Conservation (phyloP, 2,113 vertebrate genomes). For the Salvelinus fontinalis region DNA sequence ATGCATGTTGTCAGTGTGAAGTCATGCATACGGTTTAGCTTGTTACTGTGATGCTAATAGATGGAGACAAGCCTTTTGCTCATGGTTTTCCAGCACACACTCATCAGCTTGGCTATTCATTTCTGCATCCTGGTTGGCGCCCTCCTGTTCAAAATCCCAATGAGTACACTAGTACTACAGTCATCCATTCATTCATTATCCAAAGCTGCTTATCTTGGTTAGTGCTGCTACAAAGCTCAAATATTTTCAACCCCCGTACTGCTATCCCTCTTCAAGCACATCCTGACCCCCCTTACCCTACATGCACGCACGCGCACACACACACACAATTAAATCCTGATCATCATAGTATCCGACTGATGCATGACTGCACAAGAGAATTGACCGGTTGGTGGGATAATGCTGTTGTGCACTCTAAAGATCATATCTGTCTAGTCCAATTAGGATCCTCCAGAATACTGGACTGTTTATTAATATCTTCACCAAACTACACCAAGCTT, state of each 20-base stretch:
- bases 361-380: not conserved
- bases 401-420: conserved; percentile 38
- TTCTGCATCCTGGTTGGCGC: not conserved
- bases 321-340: not conserved
- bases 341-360: not conserved
- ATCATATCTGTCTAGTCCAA: conserved; percentile 39
- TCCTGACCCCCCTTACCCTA: not conserved
- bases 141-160: not conserved
- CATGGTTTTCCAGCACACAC: conserved; percentile 28
- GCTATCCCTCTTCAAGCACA: not conserved
- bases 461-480: conserved; percentile 42
- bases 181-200: conserved; percentile 41
- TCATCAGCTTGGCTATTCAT: not conserved
- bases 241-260: not conserved
- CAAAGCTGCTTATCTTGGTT: conserved; percentile 42
- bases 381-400: conserved; percentile 4
- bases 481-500: not conserved
- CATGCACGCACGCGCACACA: not conserved
- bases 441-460: conserved; percentile 41
- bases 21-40: conserved; percentile 24
- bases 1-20: conserved; percentile 1
- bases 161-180: not conserved
- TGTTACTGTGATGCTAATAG: conserved; percentile 40
- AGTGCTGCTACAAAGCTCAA: not conserved
- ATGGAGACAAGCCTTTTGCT: conserved; percentile 16